These are phyloP conservation scores for Drosophila biarmipes DNA, from an alignment of 1,140 invertebrate species.

Conservation along the genomic window DNA sequence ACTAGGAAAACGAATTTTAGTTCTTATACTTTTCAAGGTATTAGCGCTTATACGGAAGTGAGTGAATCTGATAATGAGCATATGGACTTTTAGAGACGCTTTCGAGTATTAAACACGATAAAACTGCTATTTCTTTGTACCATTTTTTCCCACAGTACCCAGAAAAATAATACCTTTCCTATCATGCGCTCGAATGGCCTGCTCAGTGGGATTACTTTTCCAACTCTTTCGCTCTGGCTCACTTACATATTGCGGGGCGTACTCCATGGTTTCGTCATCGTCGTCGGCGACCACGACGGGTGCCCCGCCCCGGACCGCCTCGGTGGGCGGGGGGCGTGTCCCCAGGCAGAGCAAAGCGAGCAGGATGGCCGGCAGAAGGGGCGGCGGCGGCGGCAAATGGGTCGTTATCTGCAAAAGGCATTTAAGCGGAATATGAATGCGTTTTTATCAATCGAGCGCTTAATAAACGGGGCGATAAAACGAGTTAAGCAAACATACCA, in stretches of 20 bases:
- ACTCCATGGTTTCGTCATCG: slow-evolving; percentile 77
- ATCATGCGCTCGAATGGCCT: neutral
- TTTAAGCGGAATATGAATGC: slow-evolving; percentile 77
- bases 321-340: slow-evolving; percentile 43
- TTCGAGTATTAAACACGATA: too few relatives aligned
- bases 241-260: slow-evolving; percentile 79
- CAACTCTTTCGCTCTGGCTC: neutral
- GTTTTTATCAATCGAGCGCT: slow-evolving; percentile 71
- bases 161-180: neutral
- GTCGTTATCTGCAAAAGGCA: slow-evolving; percentile 67
- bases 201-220: neutral
- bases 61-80: too few relatives aligned
- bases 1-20: too few relatives aligned
- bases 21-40: too few relatives aligned
- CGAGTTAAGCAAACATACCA: slow-evolving; percentile 49
- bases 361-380: slow-evolving; percentile 26
- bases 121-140: too few relatives aligned
- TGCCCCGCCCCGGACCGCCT: slow-evolving; percentile 44
- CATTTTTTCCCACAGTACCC: neutral
- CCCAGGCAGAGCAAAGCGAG: slow-evolving; percentile 49
- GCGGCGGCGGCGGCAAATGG: slow-evolving; percentile 22
- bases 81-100: too few relatives aligned
- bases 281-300: slow-evolving; percentile 65
- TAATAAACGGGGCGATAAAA: slow-evolving; percentile 78
- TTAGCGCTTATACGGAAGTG: too few relatives aligned